Evolutionary conservation across 1,140 invertebrate species (phyloP).

Genomic region (Penaeus chinensis): DNA sequence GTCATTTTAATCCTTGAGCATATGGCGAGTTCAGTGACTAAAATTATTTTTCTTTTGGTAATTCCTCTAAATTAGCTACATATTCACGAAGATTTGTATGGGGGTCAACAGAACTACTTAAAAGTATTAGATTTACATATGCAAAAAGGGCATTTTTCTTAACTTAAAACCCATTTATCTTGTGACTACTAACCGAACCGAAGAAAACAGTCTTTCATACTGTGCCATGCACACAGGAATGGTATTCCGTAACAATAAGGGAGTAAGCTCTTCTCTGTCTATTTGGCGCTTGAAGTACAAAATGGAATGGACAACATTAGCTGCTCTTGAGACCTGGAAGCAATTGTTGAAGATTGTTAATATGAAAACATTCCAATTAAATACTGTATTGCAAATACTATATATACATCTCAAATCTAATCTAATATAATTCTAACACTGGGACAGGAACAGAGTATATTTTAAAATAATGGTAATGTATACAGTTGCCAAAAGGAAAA

Average conservation of each 20-base stretch:
- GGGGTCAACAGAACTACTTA: no score
- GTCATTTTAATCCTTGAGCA: no score
- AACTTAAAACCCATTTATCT: not conserved
- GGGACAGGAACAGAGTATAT: not conserved
- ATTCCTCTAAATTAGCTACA: no score
- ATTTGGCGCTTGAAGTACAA: slow-evolving; percentile 69
- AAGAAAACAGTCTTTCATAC: slow-evolving; percentile 68
- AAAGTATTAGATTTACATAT: not conserved
- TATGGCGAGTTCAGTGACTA: no score
- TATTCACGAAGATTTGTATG: no score
- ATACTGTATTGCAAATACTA: not conserved
- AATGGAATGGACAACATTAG: slow-evolving; percentile 68
- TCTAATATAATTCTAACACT: not conserved
- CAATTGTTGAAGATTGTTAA: no score
- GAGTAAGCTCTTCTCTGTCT: slow-evolving; percentile 70
- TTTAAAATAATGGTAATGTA: not conserved
- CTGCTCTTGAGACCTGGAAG: slow-evolving; percentile 67
- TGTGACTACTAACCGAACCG: slow-evolving; percentile 57
- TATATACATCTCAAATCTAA: not conserved
- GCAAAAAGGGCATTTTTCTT: not conserved
- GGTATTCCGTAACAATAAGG: slow-evolving; percentile 70
- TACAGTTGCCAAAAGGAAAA: not conserved
- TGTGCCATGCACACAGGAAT: slow-evolving; percentile 70
- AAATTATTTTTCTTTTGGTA: no score
- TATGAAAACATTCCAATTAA: no score